A percentile compares a stretch with the other conserved stretches of the same genome.
phyloP scores from a whole-genome alignment of 1,140 invertebrate species.

The Drosophila chauvacae region DNA sequence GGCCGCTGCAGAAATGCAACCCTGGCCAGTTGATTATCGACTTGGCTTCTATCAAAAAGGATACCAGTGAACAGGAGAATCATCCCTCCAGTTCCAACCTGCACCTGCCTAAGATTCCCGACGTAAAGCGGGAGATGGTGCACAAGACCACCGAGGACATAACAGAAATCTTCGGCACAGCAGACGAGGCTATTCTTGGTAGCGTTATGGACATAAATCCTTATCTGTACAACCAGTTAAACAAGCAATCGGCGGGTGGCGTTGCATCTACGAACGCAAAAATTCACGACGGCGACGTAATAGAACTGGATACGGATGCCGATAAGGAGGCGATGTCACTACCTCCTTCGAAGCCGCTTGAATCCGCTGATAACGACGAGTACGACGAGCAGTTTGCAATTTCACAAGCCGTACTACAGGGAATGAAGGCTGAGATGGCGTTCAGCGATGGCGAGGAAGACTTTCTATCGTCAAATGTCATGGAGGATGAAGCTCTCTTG shows the following conservation, averaged over 20 bases:
- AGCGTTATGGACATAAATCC: slow-evolving; percentile 50
- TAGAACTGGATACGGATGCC: slow-evolving; percentile 34
- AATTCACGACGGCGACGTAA: slow-evolving; percentile 55
- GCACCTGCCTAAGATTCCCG: slow-evolving; percentile 64
- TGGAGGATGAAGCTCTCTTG: neutral
- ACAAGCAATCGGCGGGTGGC: neutral
- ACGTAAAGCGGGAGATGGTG: slow-evolving; percentile 57
- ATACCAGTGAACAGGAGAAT: neutral
- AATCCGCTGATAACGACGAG: slow-evolving; percentile 34
- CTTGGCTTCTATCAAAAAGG: too few relatives aligned
- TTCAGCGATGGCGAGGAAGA: slow-evolving; percentile 23
- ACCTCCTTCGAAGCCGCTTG: too few relatives aligned
- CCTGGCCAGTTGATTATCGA: neutral
- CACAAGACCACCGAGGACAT: slow-evolving; percentile 48
- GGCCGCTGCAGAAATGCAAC: neutral
- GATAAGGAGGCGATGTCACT: neutral
- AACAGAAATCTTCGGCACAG: slow-evolving; percentile 65
- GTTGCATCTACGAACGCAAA: neutral
- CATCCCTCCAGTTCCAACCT: slow-evolving; percentile 1
- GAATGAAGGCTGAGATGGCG: slow-evolving; percentile 74
- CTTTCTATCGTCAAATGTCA: neutral
- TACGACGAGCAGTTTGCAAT: slow-evolving; percentile 55
- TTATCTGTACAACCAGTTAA: slow-evolving; percentile 50
- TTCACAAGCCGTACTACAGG: slow-evolving; percentile 58
- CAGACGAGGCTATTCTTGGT: slow-evolving; percentile 53